These are phyloP conservation scores for Autographa pulchrina DNA, from an alignment of 2,888 invertebrate species.

Conservation along the genomic window DNA sequence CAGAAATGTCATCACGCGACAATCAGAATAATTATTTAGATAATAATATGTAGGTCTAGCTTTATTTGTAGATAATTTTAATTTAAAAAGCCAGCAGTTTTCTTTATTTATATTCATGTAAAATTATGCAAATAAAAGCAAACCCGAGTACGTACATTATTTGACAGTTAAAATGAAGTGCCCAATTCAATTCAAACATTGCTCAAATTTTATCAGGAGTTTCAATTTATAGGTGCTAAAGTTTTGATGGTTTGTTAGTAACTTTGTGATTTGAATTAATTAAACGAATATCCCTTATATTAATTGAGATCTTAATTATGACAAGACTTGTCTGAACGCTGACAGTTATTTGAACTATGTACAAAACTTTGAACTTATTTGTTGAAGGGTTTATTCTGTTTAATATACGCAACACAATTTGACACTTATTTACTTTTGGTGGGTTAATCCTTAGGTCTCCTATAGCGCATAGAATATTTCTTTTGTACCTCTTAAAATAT, in stretches of 20 bases:
- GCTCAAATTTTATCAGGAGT: neutral
- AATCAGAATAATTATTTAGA: neutral
- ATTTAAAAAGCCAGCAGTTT: neutral
- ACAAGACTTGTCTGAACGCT: slow-evolving; percentile 4
- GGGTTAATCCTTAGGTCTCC: neutral
- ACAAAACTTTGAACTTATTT: neutral
- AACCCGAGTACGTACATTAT: neutral
- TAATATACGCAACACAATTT: neutral
- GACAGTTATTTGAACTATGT: neutral
- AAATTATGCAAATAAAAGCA: neutral
- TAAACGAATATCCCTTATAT: neutral
- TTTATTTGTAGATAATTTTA: neutral
- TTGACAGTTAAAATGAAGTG: neutral
- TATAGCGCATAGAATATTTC: too few species aligned
- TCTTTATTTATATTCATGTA: too few species aligned
- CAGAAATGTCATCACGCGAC: neutral
- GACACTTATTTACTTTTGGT: neutral
- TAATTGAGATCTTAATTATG: slow-evolving; percentile 2
- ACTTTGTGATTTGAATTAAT: slow-evolving; percentile 1
- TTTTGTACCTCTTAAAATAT: too few species aligned
- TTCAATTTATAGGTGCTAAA: neutral
- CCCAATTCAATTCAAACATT: slow-evolving; percentile 3
- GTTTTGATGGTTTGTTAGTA: neutral
- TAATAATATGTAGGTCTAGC: neutral
- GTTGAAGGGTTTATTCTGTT: neutral